phyloP scores from a whole-genome alignment of 2,797 vertebrate species.

The Tolypeutes matacus region DNA sequence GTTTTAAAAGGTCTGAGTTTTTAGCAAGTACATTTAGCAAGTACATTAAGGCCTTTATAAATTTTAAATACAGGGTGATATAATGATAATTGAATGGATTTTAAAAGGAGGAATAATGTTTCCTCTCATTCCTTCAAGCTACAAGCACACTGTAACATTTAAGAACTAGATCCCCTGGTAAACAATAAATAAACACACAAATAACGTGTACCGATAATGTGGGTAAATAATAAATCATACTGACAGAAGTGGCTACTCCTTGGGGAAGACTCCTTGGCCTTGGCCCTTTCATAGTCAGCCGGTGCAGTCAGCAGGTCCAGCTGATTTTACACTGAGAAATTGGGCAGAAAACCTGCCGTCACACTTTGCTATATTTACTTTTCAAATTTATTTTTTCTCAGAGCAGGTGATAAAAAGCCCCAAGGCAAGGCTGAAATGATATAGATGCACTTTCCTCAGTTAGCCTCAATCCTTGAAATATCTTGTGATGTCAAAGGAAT shows the following conservation, averaged over 20 bases:
- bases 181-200: no score
- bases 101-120: not conserved
- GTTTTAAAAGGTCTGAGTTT: conserved; percentile 35
- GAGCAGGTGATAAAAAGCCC: conserved; percentile 71
- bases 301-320: conserved; percentile 66
- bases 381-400: conserved; percentile 69
- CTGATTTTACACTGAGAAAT: conserved; percentile 46
- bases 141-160: not conserved
- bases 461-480: not conserved
- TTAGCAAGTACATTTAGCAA: not conserved
- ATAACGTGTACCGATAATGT: not conserved
- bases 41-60: not conserved
- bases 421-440: conserved; percentile 57
- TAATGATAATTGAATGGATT: not conserved
- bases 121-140: conserved; percentile 31
- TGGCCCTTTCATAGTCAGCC: not conserved
- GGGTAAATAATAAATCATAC: not conserved
- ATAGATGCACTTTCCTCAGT: conserved; percentile 4
- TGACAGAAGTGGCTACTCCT: rapidly evolving
- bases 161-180: not conserved
- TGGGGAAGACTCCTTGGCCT: not conserved
- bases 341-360: conserved; percentile 64
- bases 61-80: not conserved
- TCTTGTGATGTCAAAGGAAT: conserved; percentile 26
- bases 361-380: conserved; percentile 79